Evolutionary conservation across 2,888 invertebrate species (phyloP), one percentile per base, ranked within the genome.

Genomic region (Cephonodes hylas): DNA sequence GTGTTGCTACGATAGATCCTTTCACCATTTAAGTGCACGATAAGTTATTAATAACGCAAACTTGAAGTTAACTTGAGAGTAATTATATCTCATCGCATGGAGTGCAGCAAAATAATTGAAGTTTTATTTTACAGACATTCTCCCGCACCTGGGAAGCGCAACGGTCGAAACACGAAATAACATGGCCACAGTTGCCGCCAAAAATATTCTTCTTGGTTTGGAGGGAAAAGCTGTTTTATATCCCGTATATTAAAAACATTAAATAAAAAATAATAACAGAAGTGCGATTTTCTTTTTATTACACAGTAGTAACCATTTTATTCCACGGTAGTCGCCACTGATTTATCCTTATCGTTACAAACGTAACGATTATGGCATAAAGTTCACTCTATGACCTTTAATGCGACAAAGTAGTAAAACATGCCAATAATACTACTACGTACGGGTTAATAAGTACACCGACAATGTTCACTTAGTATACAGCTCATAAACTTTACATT

Each of bases 91-190:
- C 53, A 20, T 22, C n/a, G 18, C 23, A 23, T 13, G n/a, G n/a
- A 38, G n/a, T n/a, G 38, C 38, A 4, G 5, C n/a, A 38, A 4
- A 5, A 3, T 31, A 8, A 31, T 31, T 6, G 1, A 5, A 8
- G 31, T 31, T 31, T n/a, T 53, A 22, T 27, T 48, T 93, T 94
- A 64, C 87, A 96, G 97, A 96, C 64, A 86, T 98, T 23, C 70
- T 96, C 5, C 98, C 98, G 1, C 98, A 98, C 82, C 82, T 98
- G 75, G 98, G 97, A 34, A 97, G 96, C 71, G 96, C 97, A 3
- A 97, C 97, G 0, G 70, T 93, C 0, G 93, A 94, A 61, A 96
- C 97, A 0, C 93, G 97, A 59, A 93, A 93, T 60, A 94, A 94
- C 0, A 98, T 98, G 98, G 94, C 96, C 0, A 86, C 89, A 46